Conservation (phyloP, 2,797 vertebrate species). For the Muraenolepis orangiensis region DNA sequence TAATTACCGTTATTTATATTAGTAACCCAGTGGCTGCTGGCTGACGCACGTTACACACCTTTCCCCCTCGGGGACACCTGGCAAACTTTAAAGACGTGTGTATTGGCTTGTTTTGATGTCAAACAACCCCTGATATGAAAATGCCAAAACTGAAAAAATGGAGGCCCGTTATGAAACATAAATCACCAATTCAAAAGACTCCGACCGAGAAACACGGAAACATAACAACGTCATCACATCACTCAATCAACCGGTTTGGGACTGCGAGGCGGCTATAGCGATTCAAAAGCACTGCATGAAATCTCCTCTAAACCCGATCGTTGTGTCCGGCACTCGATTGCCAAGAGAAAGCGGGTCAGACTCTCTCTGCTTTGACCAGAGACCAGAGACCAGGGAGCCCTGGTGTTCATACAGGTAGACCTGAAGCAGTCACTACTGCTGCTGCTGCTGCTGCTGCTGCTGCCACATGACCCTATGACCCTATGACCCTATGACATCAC, state of each 20-base stretch:
- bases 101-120: conserved; percentile 21
- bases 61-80: conserved; percentile 34
- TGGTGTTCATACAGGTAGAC: too few species aligned
- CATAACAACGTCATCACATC: neutral
- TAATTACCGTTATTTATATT: neutral
- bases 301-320: neutral
- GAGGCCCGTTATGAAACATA: too few species aligned
- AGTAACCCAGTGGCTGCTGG: neutral
- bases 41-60: conserved; percentile 25
- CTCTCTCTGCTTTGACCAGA: neutral
- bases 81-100: conserved; percentile 32
- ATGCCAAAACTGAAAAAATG: neutral
- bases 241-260: too few species aligned
- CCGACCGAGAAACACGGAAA: too few species aligned
- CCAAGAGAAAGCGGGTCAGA: neutral
- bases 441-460: too few species aligned
- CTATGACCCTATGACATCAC: too few species aligned
- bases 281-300: neutral
- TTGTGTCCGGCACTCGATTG: too few species aligned
- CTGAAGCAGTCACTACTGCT: too few species aligned
- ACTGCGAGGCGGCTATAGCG: too few species aligned
- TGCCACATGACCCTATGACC: too few species aligned
- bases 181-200: too few species aligned
- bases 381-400: too few species aligned
- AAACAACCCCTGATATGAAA: neutral